Evolutionary conservation across 2,797 vertebrate genomes (phyloP), one percentile per base, ranked within the genome.

Genomic region (Sebastes reedi): DNA sequence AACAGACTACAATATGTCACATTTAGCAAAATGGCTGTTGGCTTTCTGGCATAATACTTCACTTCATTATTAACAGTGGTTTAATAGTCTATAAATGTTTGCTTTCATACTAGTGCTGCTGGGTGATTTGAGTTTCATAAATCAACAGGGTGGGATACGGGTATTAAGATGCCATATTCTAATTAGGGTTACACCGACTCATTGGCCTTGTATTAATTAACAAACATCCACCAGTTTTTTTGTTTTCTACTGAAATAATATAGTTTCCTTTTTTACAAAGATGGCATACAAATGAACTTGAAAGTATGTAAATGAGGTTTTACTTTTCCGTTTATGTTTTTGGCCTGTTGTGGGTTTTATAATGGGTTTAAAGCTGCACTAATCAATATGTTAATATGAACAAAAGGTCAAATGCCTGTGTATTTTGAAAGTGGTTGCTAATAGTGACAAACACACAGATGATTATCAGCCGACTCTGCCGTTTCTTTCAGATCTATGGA

Each of bases 91-190:
- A 36, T 22, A 80, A 16, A 61, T 58, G 39, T 62, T 67, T 65
- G 20, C 7, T 56, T 72, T 71, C 16, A 39, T 67, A 50, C 42
- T 36, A 72, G 55, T n/a, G 25, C 56, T 32, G 25, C 56, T 32
- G 42, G 27, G n/a, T 62, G 24, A 34, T 82, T 62, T 52, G 22
- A 58, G 18, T 75, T 75, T 62, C 39, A 27, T 65, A 61, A 74
- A 69, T 1, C 34, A 66, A 25, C 59, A 52, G 58, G 50, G 60
- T 73, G 25, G 58, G 56, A 66, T 66, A 25, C 59, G 18, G 27
- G 60, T 55, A 69, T 66, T 50, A 74, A 55, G 52, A 54, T 77
- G 6, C 39, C 14, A 54, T 72, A 77, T 80, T 79, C 32, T 77
- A 70, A 87, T 4, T 7, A 55, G 74, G 74, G 34, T 65, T 8